These are phyloP conservation scores for Lycaon pictus DNA, from an alignment of 2,113 vertebrate genomes.

Conservation along the genomic window DNA sequence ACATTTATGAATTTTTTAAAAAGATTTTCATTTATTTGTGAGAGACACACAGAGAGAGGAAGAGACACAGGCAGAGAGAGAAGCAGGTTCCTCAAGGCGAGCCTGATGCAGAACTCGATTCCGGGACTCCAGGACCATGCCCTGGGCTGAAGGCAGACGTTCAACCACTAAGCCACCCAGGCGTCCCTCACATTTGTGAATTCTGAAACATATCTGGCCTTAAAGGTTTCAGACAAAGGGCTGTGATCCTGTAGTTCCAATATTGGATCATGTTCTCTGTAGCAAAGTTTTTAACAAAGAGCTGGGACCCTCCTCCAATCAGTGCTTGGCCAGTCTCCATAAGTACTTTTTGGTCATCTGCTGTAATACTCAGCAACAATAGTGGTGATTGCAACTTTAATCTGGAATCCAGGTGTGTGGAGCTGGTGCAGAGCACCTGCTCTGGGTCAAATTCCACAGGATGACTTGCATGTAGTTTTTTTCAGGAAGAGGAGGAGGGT, in stretches of 20 bases:
- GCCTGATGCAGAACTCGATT: too few species aligned
- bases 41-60: too few species aligned
- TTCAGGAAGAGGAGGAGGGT: too few species aligned
- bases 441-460: too few species aligned
- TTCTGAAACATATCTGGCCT: neutral
- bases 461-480: neutral
- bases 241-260: neutral
- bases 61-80: too few species aligned
- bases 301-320: neutral
- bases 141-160: too few species aligned
- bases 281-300: neutral
- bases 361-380: rapidly evolving
- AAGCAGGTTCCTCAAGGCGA: too few species aligned
- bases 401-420: neutral
- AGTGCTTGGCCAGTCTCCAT: neutral
- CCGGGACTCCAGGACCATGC: too few species aligned
- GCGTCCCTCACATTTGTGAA: neutral
- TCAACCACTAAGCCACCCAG: too few species aligned
- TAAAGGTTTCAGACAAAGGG: neutral
- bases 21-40: too few species aligned
- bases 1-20: neutral
- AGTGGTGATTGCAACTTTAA: neutral
- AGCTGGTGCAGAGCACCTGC: neutral
- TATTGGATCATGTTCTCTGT: neutral
- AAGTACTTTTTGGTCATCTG: neutral